These are phyloP conservation scores for Pangasius macronema DNA, from an alignment of 2,797 vertebrate genomes.

Conservation along the genomic window DNA sequence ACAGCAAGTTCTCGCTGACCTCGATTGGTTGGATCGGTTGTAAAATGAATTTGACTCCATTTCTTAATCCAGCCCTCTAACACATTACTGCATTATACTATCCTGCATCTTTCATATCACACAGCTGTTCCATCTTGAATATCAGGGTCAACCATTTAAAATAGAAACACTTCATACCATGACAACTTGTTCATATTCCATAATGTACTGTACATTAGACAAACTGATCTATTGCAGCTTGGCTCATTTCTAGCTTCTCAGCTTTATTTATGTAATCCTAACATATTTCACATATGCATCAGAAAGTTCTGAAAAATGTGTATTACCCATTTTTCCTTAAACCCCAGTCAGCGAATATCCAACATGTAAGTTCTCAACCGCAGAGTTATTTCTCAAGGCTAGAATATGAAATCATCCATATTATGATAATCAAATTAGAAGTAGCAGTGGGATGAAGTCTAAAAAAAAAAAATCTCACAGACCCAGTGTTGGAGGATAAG, in stretches of 20 bases:
- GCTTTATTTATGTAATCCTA: constrained; percentile 3
- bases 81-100: neutral
- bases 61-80: neutral
- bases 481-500: neutral
- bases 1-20: neutral
- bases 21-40: neutral
- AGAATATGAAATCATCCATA: constrained; percentile 21
- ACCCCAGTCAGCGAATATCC: neutral
- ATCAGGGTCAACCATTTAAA: neutral
- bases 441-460: neutral
- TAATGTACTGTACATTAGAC: neutral
- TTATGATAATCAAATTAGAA: neutral
- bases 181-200: neutral
- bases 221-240: no score
- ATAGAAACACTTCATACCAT: neutral
- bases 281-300: neutral
- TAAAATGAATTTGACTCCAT: neutral
- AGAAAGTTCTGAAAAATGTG: neutral
- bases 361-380: neutral
- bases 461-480: neutral
- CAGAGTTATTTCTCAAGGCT: neutral
- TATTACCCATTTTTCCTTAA: neutral
- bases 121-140: neutral
- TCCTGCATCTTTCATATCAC: neutral
- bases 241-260: neutral